Evolutionary conservation across 2,113 vertebrate species (phyloP).

Genomic region (Rhabdornis inornatus): DNA sequence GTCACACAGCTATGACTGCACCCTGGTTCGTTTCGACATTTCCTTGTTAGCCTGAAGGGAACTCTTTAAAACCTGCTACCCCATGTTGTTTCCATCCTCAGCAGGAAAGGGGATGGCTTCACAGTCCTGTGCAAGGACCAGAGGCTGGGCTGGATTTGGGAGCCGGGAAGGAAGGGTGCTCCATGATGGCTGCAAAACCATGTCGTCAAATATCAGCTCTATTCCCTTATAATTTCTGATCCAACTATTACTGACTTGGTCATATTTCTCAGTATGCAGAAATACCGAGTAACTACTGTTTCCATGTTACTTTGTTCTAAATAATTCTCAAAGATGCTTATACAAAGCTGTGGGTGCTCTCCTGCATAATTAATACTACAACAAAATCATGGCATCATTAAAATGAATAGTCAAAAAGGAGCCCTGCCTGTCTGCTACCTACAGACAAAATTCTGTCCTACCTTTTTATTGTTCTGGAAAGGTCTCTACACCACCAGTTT

Average conservation of each 20-base stretch:
- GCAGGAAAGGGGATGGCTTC: background rate
- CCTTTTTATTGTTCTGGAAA: background rate
- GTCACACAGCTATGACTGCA: background rate
- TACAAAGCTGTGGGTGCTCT: background rate
- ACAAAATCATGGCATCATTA: constrained; percentile 8
- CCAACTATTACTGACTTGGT: background rate
- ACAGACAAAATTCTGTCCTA: background rate
- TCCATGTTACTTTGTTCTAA: constrained; percentile 14
- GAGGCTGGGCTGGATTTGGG: background rate
- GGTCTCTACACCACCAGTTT: background rate
- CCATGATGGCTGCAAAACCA: background rate
- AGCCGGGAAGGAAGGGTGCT: background rate
- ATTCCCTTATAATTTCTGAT: background rate
- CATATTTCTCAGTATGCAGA: too few relatives aligned
- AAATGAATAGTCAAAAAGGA: constrained; percentile 22
- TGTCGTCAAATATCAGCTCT: accelerated
- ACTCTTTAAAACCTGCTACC: background rate
- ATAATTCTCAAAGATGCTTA: background rate
- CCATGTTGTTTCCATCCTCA: background rate
- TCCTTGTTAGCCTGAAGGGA: background rate
- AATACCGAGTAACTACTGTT: constrained; percentile 11
- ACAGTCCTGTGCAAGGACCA: background rate
- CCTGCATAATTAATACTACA: constrained; percentile 2
- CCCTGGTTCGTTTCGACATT: background rate
- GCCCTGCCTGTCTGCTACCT: background rate